phyloP scores from a whole-genome alignment of 2,888 invertebrate genomes.

The Eumacrocentrus americanus region DNA sequence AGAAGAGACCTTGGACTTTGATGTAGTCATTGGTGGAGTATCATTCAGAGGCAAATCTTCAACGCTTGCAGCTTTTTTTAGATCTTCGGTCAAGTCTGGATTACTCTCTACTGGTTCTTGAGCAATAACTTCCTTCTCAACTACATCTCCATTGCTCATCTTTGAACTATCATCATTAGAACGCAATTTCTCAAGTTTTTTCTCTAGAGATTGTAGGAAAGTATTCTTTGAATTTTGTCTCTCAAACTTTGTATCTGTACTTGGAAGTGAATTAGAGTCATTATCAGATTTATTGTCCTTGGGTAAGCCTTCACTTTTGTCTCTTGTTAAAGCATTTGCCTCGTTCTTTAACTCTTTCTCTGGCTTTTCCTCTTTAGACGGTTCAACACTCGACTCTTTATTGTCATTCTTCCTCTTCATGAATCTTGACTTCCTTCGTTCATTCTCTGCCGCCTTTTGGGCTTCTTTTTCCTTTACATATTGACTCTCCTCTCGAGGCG shows the following conservation, averaged over 20 bases:
- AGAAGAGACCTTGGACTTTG: conserved; percentile 73
- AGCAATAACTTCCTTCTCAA: conserved; percentile 56
- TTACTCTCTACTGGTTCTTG: conserved; percentile 41
- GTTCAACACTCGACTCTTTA: conserved; percentile 49
- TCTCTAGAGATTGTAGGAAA: conserved; percentile 77
- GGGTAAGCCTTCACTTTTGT: conserved; percentile 35
- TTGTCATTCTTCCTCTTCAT: conserved; percentile 61
- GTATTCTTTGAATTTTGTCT: conserved; percentile 60
- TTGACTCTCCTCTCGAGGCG: conserved; percentile 71
- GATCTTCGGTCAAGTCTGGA: conserved; percentile 64
- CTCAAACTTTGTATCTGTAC: conserved; percentile 31
- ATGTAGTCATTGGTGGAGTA: conserved; percentile 63
- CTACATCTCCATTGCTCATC: conserved; percentile 60
- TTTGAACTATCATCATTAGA: conserved; percentile 53
- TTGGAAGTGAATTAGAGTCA: conserved; percentile 14
- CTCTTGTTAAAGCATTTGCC: conserved; percentile 48
- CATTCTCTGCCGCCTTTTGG: conserved; percentile 63
- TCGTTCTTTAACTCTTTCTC: conserved; percentile 51
- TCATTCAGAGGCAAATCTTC: conserved; percentile 68
- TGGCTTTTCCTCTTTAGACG: conserved; percentile 38
- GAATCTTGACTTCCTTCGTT: conserved; percentile 69
- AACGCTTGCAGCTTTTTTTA: conserved; percentile 75
- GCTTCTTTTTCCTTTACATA: conserved; percentile 64
- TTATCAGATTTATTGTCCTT: conserved; percentile 34
- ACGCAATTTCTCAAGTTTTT: conserved; percentile 60